Conservation (phyloP, 2,113 vertebrate species). For the Neodontobutis hainanensis region DNA sequence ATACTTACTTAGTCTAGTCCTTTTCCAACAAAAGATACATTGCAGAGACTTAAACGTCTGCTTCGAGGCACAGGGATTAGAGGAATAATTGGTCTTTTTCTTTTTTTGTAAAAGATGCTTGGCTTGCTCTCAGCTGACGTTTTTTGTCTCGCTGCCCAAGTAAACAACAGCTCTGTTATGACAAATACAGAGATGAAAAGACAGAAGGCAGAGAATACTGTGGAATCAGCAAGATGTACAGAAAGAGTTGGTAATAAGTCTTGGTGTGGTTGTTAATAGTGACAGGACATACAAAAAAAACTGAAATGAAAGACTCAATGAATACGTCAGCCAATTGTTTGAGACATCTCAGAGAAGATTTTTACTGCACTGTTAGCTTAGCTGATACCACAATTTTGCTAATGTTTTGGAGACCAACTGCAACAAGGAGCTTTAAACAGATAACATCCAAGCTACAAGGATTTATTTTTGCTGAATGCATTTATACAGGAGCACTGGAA, state of each 20-base stretch:
- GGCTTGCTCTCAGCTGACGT: constrained; percentile 30
- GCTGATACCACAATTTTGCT: no score
- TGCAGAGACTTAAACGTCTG: background rate
- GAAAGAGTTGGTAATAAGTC: constrained; percentile 10
- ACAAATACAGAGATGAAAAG: constrained; percentile 37
- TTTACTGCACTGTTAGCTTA: no score
- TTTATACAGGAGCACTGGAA: no score
- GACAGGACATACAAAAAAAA: constrained; percentile 21
- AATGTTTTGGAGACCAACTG: no score
- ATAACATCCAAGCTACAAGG: no score
- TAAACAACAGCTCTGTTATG: constrained; percentile 36
- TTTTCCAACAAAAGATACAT: constrained; percentile 12
- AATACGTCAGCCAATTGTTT: background rate
- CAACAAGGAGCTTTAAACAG: no score
- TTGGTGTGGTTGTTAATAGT: background rate
- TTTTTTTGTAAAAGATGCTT: constrained; percentile 43
- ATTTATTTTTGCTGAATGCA: no score
- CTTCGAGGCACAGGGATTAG: constrained; percentile 11
- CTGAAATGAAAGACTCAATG: background rate
- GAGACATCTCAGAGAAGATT: no score
- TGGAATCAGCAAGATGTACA: constrained; percentile 34
- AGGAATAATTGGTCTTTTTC: constrained; percentile 44
- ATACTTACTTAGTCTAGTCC: constrained; percentile 2
- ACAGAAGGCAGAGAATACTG: constrained; percentile 25
- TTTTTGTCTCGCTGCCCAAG: constrained; percentile 19